Evolutionary conservation across 2,888 invertebrate species (phyloP).

Genomic region (Holacanthella duospinosa): DNA sequence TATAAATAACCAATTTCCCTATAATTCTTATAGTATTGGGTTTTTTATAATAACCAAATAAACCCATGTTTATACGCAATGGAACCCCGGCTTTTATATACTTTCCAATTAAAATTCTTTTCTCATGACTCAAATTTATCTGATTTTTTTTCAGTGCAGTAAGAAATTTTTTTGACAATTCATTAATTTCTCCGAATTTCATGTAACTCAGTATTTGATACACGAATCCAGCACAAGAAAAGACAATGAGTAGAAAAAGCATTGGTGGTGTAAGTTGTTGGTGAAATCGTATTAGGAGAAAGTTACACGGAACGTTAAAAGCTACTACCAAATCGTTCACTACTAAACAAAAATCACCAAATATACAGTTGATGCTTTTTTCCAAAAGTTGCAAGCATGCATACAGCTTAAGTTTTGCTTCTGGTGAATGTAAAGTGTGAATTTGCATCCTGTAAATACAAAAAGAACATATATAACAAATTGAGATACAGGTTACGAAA

Average conservation of each 20-base stretch:
- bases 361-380: neutral
- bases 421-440: neutral
- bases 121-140: neutral
- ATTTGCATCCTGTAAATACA: neutral
- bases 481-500: too few species aligned
- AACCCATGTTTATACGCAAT: neutral
- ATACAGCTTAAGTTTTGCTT: neutral
- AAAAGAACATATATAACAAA: too few species aligned
- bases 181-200: neutral
- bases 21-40: neutral
- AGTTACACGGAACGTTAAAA: neutral
- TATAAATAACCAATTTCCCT: neutral
- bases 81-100: neutral
- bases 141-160: neutral
- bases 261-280: neutral
- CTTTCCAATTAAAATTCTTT: neutral
- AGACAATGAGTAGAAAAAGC: neutral
- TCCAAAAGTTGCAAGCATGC: neutral
- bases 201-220: neutral
- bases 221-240: neutral
- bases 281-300: neutral
- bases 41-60: conserved; percentile 1
- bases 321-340: neutral
- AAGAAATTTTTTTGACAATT: neutral
- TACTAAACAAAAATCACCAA: neutral